These are phyloP conservation scores for Phortica okadai DNA, from an alignment of 2,888 invertebrate genomes.

Conservation along the genomic window DNA sequence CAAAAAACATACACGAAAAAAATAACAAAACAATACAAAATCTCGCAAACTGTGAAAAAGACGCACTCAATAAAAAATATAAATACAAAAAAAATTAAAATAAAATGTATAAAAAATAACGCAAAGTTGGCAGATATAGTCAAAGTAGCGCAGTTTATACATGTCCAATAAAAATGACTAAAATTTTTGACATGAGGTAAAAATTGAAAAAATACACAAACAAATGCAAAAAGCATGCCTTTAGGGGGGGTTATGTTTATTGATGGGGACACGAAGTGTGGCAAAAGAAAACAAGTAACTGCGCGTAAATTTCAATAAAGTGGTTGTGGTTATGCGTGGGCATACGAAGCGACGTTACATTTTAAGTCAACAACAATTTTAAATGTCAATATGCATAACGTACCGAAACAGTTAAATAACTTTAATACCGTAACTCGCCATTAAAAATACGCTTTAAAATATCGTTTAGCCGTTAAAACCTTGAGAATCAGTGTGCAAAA, in stretches of 20 bases:
- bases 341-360: no score
- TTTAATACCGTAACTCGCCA: no score
- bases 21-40: slow-evolving; percentile 52
- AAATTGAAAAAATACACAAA: slow-evolving; percentile 18
- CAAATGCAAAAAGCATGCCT: neutral
- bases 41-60: slow-evolving; percentile 1
- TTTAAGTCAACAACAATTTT: no score
- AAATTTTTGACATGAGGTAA: slow-evolving; percentile 55
- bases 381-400: no score
- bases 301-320: slow-evolving; percentile 8
- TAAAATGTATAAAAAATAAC: neutral
- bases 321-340: neutral
- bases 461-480: neutral
- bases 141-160: slow-evolving; percentile 27
- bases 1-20: slow-evolving; percentile 41
- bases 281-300: neutral
- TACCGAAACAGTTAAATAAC: no score
- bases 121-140: slow-evolving; percentile 40
- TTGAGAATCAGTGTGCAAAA: neutral
- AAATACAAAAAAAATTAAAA: slow-evolving; percentile 47
- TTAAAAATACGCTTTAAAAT: neutral
- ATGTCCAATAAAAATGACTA: slow-evolving; percentile 62
- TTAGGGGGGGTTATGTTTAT: no score
- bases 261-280: neutral
- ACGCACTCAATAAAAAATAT: slow-evolving; percentile 32